Percentiles rank a stretch among this genome's conserved stretches.
These are phyloP conservation scores for Rhagologus leucostigma DNA, from an alignment of 2,113 vertebrate genomes.

Conservation along the genomic window DNA sequence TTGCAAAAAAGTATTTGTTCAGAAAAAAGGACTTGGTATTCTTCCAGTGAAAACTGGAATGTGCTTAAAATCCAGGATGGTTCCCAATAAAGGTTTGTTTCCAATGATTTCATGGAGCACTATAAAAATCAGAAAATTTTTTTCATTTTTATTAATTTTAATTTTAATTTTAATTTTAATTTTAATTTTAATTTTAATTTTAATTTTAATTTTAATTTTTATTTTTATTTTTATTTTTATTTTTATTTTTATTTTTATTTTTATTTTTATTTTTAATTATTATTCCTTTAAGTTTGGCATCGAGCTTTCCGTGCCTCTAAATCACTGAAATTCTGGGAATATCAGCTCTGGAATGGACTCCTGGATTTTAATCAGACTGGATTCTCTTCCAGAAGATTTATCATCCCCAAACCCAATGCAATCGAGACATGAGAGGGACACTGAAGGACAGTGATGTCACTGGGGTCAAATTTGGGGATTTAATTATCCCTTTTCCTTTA, in stretches of 20 bases:
- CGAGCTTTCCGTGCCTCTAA: background rate
- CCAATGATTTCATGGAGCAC: background rate
- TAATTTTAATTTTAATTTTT: too few species aligned
- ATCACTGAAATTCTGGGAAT: background rate
- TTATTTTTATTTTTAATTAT: background rate
- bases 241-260: background rate
- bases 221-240: too few species aligned
- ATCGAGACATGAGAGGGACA: fast-evolving
- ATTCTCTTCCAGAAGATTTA: background rate
- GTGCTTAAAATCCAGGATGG: background rate
- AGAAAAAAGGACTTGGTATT: background rate
- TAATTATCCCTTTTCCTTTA: background rate
- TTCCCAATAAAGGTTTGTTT: background rate
- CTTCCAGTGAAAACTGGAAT: background rate
- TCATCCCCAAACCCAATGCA: background rate
- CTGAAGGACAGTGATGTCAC: background rate
- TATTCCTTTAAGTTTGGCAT: background rate
- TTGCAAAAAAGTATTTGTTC: background rate
- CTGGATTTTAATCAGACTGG: background rate
- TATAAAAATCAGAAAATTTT: background rate
- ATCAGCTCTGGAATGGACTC: background rate
- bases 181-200: background rate
- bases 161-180: background rate
- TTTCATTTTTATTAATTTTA: background rate
- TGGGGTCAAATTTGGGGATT: background rate